These are phyloP conservation scores for Epizoanthus fatuus DNA, from an alignment of 92 coral and sea anemone species.

Conservation along the genomic window DNA sequence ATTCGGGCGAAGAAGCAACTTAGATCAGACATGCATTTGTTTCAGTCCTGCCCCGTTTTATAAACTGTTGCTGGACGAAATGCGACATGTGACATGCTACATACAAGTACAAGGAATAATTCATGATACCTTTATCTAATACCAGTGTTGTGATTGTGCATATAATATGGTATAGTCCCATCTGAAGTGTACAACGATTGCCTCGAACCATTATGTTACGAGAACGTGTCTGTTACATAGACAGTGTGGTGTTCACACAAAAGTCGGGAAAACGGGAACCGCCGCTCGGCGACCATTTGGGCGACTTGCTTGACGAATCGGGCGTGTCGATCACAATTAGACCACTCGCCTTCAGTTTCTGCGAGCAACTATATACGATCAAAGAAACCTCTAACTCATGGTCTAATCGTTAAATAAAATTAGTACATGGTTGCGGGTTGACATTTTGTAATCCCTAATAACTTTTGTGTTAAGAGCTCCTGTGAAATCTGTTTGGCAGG, in stretches of 20 bases:
- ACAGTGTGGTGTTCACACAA: slow-evolving; percentile 9
- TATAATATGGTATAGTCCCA: too few species aligned
- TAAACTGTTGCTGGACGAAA: background rate
- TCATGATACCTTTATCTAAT: background rate
- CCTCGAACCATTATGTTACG: background rate
- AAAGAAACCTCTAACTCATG: too few species aligned
- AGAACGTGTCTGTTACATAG: slow-evolving; percentile 7
- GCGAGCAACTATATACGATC: too few species aligned
- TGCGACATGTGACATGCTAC: background rate
- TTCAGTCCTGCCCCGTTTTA: background rate
- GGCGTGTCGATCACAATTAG: background rate
- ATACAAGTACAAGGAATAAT: background rate
- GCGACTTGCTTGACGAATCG: background rate
- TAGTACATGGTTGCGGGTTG: too few species aligned
- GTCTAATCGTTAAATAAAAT: too few species aligned
- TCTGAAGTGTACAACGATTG: background rate
- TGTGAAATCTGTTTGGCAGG: too few species aligned
- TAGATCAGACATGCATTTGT: too few species aligned
- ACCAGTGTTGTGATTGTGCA: background rate
- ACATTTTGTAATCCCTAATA: too few species aligned
- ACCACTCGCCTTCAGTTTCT: too few species aligned
- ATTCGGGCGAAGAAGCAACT: too few species aligned
- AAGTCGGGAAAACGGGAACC: slow-evolving; percentile 1
- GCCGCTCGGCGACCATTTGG: background rate
- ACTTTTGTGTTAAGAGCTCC: too few species aligned